Percentiles rank a stretch among this genome's conserved stretches.
phyloP scores from a whole-genome alignment of 2,888 invertebrate genomes.

The Cerceris ruficornis region DNA sequence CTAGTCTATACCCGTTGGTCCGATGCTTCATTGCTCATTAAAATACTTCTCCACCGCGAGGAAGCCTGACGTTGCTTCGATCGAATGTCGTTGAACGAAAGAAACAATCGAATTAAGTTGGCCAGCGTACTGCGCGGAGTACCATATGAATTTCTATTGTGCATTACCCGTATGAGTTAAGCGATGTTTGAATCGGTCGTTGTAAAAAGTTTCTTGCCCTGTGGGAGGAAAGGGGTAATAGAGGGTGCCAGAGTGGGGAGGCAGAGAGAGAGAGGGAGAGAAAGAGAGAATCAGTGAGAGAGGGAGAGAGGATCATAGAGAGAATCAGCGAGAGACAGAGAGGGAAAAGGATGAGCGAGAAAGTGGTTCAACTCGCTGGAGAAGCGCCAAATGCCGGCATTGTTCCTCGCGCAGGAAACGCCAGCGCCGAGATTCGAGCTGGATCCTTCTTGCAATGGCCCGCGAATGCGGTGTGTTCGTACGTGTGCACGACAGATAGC shows the following conservation, averaged over 20 bases:
- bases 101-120: constrained; percentile 20
- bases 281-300: neutral
- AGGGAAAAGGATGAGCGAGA: neutral
- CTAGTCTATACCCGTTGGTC: too few species aligned
- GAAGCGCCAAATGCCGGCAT: constrained; percentile 61
- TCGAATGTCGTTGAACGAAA: constrained; percentile 16
- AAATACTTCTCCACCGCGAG: too few species aligned
- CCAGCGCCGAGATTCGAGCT: constrained; percentile 19
- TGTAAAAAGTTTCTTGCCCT: constrained; percentile 56
- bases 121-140: constrained; percentile 6
- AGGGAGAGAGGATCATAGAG: neutral
- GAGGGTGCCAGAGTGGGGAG: neutral
- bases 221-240: neutral
- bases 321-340: neutral
- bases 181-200: constrained; percentile 60
- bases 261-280: too few species aligned
- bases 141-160: constrained; percentile 70
- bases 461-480: neutral
- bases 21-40: too few species aligned
- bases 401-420: constrained; percentile 56
- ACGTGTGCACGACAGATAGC: neutral
- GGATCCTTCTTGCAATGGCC: neutral
- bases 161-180: constrained; percentile 67
- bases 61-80: neutral
- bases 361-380: constrained; percentile 49